A percentile compares a stretch with the other conserved stretches of the same genome.
Conservation (phyloP, 2,888 invertebrate genomes). For the Cremastinae sp. region DNA sequence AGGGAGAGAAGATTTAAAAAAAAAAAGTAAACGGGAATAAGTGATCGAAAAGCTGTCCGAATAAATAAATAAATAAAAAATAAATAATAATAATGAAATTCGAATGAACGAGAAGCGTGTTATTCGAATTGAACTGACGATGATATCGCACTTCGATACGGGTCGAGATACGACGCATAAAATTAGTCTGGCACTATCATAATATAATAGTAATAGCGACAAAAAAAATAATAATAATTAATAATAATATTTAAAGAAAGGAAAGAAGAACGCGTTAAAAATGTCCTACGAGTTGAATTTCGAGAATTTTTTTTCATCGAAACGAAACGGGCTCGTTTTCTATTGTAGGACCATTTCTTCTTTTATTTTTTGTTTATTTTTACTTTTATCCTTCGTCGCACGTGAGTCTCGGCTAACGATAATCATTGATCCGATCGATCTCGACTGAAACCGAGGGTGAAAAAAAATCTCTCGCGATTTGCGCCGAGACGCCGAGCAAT, state of each 20-base stretch:
- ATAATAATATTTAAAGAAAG: conserved; percentile 25
- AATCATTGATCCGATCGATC: conserved; percentile 49
- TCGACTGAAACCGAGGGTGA: conserved; percentile 27
- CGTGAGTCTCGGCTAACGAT: conserved; percentile 51
- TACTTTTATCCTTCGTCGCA: no score
- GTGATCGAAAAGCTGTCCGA: conserved; percentile 37
- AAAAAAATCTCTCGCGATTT: conserved; percentile 43
- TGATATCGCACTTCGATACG: conserved; percentile 41
- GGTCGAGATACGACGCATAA: conserved; percentile 46
- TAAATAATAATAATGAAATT: conserved; percentile 29
- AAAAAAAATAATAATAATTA: conserved; percentile 32
- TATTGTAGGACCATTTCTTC: not conserved
- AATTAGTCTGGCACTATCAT: conserved; percentile 60
- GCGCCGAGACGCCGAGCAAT: conserved; percentile 56
- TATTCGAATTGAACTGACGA: conserved; percentile 33
- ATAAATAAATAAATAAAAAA: conserved; percentile 20
- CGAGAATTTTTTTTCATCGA: conserved; percentile 27
- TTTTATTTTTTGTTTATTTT: conserved; percentile 32
- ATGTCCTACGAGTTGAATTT: conserved; percentile 34
- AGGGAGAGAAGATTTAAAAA: conserved; percentile 11
- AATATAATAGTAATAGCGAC: conserved; percentile 56
- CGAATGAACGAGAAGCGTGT: conserved; percentile 37
- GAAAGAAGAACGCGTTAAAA: conserved; percentile 31
- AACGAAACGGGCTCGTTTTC: conserved; percentile 25
- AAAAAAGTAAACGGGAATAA: not conserved